Evolutionary conservation across 2,113 vertebrate species (phyloP), one percentile per base, ranked within the genome.

Genomic region (Pterocles gutturalis): DNA sequence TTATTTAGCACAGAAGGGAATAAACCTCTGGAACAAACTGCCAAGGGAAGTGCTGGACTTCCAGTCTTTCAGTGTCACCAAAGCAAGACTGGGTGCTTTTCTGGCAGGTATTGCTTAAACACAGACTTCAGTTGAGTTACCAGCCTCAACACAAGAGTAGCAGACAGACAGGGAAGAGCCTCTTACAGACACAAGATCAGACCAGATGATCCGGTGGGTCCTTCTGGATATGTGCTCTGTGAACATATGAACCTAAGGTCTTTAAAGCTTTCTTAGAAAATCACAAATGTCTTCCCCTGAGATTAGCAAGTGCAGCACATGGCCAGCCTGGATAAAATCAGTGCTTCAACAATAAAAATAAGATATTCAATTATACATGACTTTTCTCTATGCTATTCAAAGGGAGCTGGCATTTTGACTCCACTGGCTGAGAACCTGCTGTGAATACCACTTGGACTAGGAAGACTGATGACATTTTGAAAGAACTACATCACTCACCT

Each of bases 381-480:
- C 54, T 73, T 93, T 36, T 62, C 28, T 53, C 70, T 76, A 10
- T 0, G 2, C 28, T 82, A 34, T 65, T 71, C 21, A 72, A 96
- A 94, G 70, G 38, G 53, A 89, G 46, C 25, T 94, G 87, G 64
- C 78, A 91, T 94, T 97, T 96, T 91, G 81, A 60, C 55, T 90
- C 66, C 54, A 33, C 62, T 62, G 70, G 31, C 71, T 62, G 75
- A 87, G 70, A 94, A 94, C 82, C 67, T 78, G 90, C 71, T 84
- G 53, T 73, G 65, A 86, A 65, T 62, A 92, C 53, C 75, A 46
- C 66, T 92, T 87, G 60, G 57, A 69, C 41, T 28, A 81, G 48
- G 77, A 95, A 93, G 87, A 90, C 78, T 54, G 90, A 85, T 96
- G 78, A 93, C 62, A 96, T 95, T 90, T 94, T 89, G 77, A 76